Percentiles rank a stretch among this genome's conserved stretches.
These are phyloP conservation scores for Spilogale gracilis DNA, from an alignment of 2,113 vertebrate species.

Conservation along the genomic window DNA sequence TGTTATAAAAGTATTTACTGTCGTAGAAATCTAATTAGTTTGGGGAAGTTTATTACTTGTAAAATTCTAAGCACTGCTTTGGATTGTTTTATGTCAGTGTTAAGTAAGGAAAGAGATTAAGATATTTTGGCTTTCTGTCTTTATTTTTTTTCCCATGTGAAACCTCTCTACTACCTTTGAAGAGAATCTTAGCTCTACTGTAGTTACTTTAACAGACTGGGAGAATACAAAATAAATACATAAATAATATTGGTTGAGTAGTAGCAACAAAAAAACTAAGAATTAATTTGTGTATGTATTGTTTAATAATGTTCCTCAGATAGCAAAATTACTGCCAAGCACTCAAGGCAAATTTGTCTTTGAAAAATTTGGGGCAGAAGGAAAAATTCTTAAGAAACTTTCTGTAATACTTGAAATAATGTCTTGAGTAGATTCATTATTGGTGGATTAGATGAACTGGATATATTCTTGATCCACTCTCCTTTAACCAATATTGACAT, in stretches of 20 bases:
- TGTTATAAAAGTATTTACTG: neutral
- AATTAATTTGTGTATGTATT: neutral
- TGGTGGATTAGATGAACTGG: neutral
- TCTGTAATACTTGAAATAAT: neutral
- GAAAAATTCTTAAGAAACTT: neutral
- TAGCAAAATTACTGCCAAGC: neutral
- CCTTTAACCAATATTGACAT: constrained; percentile 4
- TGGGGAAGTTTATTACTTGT: constrained; percentile 1
- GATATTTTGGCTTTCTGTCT: neutral
- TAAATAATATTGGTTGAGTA: neutral
- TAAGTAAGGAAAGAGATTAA: constrained; percentile 51
- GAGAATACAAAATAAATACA: neutral
- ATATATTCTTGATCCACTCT: neutral
- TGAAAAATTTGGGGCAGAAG: neutral
- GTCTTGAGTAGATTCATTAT: neutral
- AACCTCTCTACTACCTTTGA: neutral
- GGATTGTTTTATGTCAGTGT: neutral
- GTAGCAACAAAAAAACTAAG: neutral
- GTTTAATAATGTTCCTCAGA: neutral
- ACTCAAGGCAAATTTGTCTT: constrained; percentile 12
- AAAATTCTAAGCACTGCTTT: neutral
- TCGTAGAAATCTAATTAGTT: neutral
- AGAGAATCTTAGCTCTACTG: neutral
- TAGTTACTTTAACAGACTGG: neutral
- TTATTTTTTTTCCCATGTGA: neutral